Evolutionary conservation across 2,888 invertebrate genomes (phyloP).

Genomic region (Drosophila koepferae): DNA sequence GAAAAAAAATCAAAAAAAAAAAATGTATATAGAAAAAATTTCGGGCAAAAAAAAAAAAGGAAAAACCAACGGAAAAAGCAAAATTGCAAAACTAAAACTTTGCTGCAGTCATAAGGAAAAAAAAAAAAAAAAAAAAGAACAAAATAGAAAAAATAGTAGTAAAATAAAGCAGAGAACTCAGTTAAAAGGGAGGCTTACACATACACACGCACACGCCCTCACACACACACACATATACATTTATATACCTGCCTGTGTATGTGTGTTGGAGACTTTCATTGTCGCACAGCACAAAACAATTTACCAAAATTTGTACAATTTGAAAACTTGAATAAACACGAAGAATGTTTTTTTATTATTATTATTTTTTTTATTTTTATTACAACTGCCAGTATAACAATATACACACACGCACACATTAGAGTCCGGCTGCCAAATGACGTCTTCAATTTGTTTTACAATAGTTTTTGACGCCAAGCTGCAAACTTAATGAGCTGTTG

Average conservation of each 20-base stretch:
- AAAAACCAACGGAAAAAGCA: slow-evolving; percentile 74
- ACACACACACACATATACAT: slow-evolving; percentile 32
- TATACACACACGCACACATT: slow-evolving; percentile 12
- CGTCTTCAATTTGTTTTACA: slow-evolving; percentile 62
- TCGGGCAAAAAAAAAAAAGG: slow-evolving; percentile 18
- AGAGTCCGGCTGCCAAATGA: slow-evolving; percentile 21
- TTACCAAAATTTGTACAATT: slow-evolving; percentile 80
- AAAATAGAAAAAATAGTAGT: slow-evolving; percentile 13
- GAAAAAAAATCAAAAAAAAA: slow-evolving; percentile 38
- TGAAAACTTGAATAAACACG: slow-evolving; percentile 77
- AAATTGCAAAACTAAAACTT: slow-evolving; percentile 80
- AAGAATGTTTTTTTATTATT: slow-evolving; percentile 67
- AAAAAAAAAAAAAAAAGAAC: slow-evolving; percentile 53
- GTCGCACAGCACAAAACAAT: slow-evolving; percentile 74
- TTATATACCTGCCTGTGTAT: slow-evolving; percentile 18
- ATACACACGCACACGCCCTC: slow-evolving; percentile 27
- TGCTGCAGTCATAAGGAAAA: slow-evolving; percentile 69
- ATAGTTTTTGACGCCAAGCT: slow-evolving; percentile 49
- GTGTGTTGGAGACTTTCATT: slow-evolving; percentile 48
- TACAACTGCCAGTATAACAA: slow-evolving; percentile 66
- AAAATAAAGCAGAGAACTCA: slow-evolving; percentile 12
- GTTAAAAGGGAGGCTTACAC: slow-evolving; percentile 22
- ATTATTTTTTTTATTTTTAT: slow-evolving; percentile 74
- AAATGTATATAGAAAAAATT: slow-evolving; percentile 22
- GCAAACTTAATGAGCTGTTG: slow-evolving; percentile 68